Base-by-base conservation (phyloP, 1,140 invertebrate species). In the Sogatella furcifera region DNA sequence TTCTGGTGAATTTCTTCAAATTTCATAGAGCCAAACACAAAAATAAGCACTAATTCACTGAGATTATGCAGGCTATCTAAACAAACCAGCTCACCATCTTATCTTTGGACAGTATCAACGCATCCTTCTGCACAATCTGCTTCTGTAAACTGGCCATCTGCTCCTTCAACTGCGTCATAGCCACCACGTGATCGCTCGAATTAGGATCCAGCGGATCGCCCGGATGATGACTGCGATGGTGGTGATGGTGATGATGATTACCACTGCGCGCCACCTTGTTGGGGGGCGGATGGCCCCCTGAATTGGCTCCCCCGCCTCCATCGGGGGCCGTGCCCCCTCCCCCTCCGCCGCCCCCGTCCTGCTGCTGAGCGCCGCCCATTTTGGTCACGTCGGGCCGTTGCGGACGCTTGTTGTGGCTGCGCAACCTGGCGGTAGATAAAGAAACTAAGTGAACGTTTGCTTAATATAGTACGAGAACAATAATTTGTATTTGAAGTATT, bases 141-240 rank as follows among this genome's bases (percentile, higher is more conserved):
- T 94, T 95, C 71, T 96, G 89, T n/a, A 97, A 74, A 69, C 84
- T 86, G 34, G 92, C 90, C 65, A 97, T 94, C 69, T 95, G 88
- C 73, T 97, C 95, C 70, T 90, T 91, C 0, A 98, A 80, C 72
- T 95, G 91, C 14, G 93, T 95, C 71, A 96, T 90, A 0, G 91
- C 90, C 10, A 95, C 91, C 21, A 97, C 88, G 70, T 96, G 92
- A 73, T 97, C 94, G 0, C 90, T 91, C 69, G 86, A 91, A 67
- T 89, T 90, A 0, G 89, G 88, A 75, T 95, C 92, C 43, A 85
- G 67, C 72, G 42, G 28, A 69, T 73, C 65, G 66, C 66, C 52
- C 66, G 73, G 53, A 63, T 71, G 57, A 13, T 38, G 34, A n/a
- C n/a, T n/a, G 34, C 11, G 24, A 28, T 28, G 34, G 15, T n/a